Base-by-base conservation (phyloP, 1,140 invertebrate genomes). In the Prorops nasuta region DNA sequence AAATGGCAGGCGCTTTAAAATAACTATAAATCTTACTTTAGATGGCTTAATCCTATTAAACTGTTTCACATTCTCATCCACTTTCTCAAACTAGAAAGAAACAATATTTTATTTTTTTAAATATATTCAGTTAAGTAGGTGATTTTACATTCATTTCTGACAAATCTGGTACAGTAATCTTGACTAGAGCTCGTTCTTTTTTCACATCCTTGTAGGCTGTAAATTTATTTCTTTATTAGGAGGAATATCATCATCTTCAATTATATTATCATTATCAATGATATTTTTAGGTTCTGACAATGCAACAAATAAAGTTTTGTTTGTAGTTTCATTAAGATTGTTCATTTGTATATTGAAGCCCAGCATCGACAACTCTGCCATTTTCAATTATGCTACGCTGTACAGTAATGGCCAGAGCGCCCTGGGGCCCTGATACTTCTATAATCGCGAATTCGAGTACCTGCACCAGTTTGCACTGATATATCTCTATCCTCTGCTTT, bases 121-220 rank as follows among this genome's bases (percentile, higher is more conserved):
- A 17, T 32, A 32, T 44, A 24, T 42, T 10, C 3, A 28, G 37
- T 24, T 37, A 39, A 48, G 16, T 39, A 1, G 24, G 18, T 7
- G 15, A 17, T 18, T 18, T 16, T n/a, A 9, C 12, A 28, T 51
- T 64, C 74, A 81, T 79, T 44, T 78, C 65, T 24, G 76, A 67
- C 48, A 82, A 56, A n/a, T 77, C 77, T 41, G 80, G 80, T 31
- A 81, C 69, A 12, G 64, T 64, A 52, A 83, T 82, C 66, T 71
- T 79, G 2, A 78, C 74, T 20, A 64, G 64, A 7, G 46, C 61
- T 58, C 64, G 66, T 36, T 56, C 39, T 28, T 64, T 72, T 41
- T 69, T 71, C 2, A 24, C 19, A 28, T 57, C 24, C 36, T 67
- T 72, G 22, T 54, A 9, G 39, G 4, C 34, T 38, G 31, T 28